Evolutionary conservation across 1,140 invertebrate genomes (phyloP), one percentile per base, ranked within the genome.

Genomic region (Latrodectus geometricus): DNA sequence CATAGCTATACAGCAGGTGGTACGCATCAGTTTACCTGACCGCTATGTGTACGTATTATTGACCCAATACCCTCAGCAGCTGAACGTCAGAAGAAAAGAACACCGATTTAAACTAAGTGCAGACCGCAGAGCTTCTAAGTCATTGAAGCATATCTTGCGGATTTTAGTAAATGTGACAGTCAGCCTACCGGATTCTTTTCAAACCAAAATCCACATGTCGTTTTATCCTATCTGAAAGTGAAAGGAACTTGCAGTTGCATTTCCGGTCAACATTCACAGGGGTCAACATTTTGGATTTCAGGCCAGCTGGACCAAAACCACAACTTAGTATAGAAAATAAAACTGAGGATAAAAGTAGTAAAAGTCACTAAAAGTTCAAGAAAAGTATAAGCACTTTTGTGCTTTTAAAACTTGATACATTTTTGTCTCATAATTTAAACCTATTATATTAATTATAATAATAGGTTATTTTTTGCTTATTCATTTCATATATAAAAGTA

Each of bases 21-120:
- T 73, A n/a, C 11, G 23, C 35, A 23, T 69, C 68, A 21, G 17
- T 23, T 69, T 69, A 69, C 35, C 23, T 73, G 70, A 35, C 70
- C 70, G 70, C 70, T 73, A 73, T 49, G 23, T 49, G 23, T 48
- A 49, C 23, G n/a, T 61, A 61, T 61, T 23, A 7, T 23, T 73
- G 70, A 73, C 70, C 70, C 23, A 73, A 49, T 73, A 23, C 23
- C 70, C 70, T 50, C 14, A 35, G 70, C 70, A 73, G 35, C n/a
- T 17, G 21, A 23, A 35, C 12, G n/a, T 15, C 15, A 14, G 35
- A 14, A 23, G 23, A 35, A 23, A 9, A n/a, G 70, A 73, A 14
- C 14, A 4, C 70, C 23, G 48, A 48, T 17, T 61, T 61, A 35
- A 48, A 15, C 21, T 3, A 48, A 14, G 70, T 9, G 70, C 21